Percentiles rank a stretch among this genome's conserved stretches.
These are phyloP conservation scores for Trichosurus vulpecula DNA, from an alignment of 2,797 vertebrate species.

Conservation along the genomic window DNA sequence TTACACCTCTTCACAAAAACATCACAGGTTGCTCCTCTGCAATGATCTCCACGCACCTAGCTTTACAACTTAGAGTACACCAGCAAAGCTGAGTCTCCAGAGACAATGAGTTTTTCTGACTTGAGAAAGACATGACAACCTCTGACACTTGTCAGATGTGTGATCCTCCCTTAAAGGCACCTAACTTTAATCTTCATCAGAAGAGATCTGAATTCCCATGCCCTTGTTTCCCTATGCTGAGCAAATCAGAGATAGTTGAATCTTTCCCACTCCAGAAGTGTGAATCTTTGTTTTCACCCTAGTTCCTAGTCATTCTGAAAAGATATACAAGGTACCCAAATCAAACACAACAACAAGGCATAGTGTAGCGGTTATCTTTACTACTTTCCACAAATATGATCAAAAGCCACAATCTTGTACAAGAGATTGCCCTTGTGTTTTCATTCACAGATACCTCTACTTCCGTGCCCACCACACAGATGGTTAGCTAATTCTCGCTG, in stretches of 20 bases:
- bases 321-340: slow-evolving; percentile 32
- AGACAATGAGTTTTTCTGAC: neutral
- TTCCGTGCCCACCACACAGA: neutral
- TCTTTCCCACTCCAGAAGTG: slow-evolving; percentile 26
- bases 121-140: neutral
- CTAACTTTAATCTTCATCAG: neutral
- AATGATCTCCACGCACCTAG: neutral
- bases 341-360: slow-evolving; percentile 10
- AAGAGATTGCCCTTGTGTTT: slow-evolving; percentile 9
- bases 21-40: neutral
- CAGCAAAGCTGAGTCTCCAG: neutral
- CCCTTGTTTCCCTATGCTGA: neutral
- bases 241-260: neutral
- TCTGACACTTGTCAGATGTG: neutral
- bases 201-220: neutral
- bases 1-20: neutral
- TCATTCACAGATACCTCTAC: slow-evolving; percentile 4
- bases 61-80: neutral
- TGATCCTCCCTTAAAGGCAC: neutral
- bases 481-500: slow-evolving; percentile 15
- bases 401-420: slow-evolving; percentile 15
- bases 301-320: slow-evolving; percentile 13
- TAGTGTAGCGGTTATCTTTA: slow-evolving; percentile 34
- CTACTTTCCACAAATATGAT: neutral
- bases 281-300: neutral